Base-by-base conservation (phyloP, 2,888 invertebrate genomes). In the Ptychoptera albimana region DNA sequence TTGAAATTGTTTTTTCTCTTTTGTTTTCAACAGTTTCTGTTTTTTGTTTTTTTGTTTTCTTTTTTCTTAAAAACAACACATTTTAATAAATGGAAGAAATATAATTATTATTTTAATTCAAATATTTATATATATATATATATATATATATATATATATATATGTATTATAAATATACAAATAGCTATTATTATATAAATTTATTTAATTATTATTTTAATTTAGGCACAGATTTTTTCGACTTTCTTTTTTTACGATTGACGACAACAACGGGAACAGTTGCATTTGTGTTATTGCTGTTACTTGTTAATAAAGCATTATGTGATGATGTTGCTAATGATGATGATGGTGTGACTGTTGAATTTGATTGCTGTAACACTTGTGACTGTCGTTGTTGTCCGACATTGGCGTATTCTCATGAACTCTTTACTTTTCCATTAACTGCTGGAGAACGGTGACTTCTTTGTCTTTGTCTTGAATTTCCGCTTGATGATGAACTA, bases 401-500 rank as follows among this genome's bases (percentile, higher is more conserved):
- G 42, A 48, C 48, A 53, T 60, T 59, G 62, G 66, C 66, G 65
- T 64, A 64, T 55, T 64, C 66, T 66, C 66, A 66, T 64, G 63
- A 66, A 10, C 59, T 61, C 53, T 66, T 66, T 48, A 63, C 53
- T 52, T 66, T 66, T 45, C 66, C 66, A 54, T 66, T 66, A 32
- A 57, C 46, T 30, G 57, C 51, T 42, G 37, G 31, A 8, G 44
- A 41, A 50, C 51, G 46, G 3, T 23, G 23, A 23, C 16, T 30
- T 12, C 9, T 14, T 9, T 12, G 39, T 23, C 37, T 37, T 41
- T 42, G 36, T 37, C 29, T 14, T 29, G 42, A 35, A 51, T 77
- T 77, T 63, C 77, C 77, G 58, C 60, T 54, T 50, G 56, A 51
- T 48, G 64, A 60, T 52, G 66, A 63, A 53, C 63, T 60, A 42